Conservation (phyloP, 2,113 vertebrate genomes). For the Hirundichthys speculiger region DNA sequence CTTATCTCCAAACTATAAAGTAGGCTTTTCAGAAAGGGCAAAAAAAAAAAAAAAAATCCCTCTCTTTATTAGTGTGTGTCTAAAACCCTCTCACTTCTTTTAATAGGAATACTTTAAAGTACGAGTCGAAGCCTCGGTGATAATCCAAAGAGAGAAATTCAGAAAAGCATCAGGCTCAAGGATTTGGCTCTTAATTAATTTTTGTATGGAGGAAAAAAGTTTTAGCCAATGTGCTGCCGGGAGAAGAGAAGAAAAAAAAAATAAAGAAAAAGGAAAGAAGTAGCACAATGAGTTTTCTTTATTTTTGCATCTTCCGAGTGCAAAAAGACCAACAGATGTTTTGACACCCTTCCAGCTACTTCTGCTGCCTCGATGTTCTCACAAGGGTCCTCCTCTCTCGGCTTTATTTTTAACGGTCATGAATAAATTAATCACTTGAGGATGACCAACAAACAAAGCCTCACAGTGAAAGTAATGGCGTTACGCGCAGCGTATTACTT, state of each 20-base stretch:
- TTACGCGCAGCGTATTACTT: conserved; percentile 16
- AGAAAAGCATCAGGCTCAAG: no score
- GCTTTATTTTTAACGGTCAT: conserved; percentile 66
- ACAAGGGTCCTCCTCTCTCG: conserved; percentile 43
- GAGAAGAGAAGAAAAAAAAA: conserved; percentile 13
- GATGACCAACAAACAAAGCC: conserved; percentile 54
- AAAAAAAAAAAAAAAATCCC: no score
- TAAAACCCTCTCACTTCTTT: no score
- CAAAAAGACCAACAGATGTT: conserved; percentile 39
- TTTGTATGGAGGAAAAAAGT: not conserved
- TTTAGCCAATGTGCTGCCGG: not conserved
- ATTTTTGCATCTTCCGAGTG: not conserved
- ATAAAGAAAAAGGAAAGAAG: conserved; percentile 7
- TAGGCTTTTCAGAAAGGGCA: no score
- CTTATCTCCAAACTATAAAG: no score
- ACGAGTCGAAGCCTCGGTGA: no score
- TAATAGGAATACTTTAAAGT: no score
- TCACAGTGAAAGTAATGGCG: conserved; percentile 50
- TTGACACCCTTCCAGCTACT: conserved; percentile 54
- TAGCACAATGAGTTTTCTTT: not conserved
- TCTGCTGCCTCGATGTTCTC: conserved; percentile 38
- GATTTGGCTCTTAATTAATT: conserved; percentile 17
- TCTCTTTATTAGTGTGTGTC: no score
- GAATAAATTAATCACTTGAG: conserved; percentile 66
- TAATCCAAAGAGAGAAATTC: no score